Evolutionary conservation across 2,113 vertebrate species (phyloP), one percentile per base, ranked within the genome.

Genomic region (Pagrus major): DNA sequence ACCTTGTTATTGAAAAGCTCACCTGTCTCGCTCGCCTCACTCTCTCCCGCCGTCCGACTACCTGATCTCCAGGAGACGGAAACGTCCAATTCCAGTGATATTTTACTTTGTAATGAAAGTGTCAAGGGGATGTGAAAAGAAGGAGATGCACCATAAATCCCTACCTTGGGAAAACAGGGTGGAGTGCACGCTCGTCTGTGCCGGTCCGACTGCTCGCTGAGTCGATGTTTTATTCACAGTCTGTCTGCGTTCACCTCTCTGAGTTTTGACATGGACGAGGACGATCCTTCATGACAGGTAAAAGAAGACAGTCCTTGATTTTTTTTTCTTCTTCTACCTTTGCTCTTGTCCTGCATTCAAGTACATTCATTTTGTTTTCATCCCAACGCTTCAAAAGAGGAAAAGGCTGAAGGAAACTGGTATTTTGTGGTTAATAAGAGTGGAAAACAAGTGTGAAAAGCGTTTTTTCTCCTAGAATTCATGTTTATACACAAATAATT

Each of bases 31-130:
- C 56, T 52, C 42, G 14, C 58, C 71, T 68, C 83, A 12, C 52
- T 70, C 83, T 58, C 69, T 58, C 14, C 66, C 35, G 37, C 25
- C 31, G 0, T 47, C 44, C 7, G 2, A 39, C 83, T 25, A 4
- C 79, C 82, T 80, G 84, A 78, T 78, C 71, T 86, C 55, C n/a
- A 10, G 72, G 27, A 73, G 65, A 64, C n/a, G 67, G 68, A 89
- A 78, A 78, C 5, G 56, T 88, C 78, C 84, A 90, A 86, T 89
- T 87, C 82, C 75, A 56, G 21, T 64, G 83, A 88, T 86, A 85
- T 92, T 90, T 92, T 83, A 90, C 88, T 88, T 88, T 88, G 84
- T 90, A 91, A 89, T 90, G 75, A 86, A 91, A 89, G 86, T 86
- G 86, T 89, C 88, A 80, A n/a, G 59, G 41, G 65, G 76, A 78